Base-by-base conservation (phyloP, 1,140 invertebrate species). In the Drosophila santomea region DNA sequence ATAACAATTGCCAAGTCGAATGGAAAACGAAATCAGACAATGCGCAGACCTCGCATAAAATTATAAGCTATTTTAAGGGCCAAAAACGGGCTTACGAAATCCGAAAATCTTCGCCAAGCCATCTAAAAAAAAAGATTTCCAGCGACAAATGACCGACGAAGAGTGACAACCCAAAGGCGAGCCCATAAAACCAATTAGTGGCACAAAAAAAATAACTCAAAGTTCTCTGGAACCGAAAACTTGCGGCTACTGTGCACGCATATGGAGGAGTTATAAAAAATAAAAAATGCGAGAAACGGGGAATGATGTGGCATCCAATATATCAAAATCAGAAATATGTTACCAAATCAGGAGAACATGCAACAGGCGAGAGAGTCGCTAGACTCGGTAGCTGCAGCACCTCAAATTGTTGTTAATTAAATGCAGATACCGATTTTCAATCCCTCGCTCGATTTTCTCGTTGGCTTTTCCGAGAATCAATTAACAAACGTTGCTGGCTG, bases 401-500 rank as follows among this genome's bases (percentile, higher is more conserved):
- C 61, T 76, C 20, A 83, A 88, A 74, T 84, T 89, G 84, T 78
- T 84, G 84, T 78, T 89, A 83, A 89, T 89, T 89, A 89, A 89
- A 89, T 72, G 63, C 52, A 77, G 79, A 88, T 77, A 60, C 60
- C 20, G 39, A 32, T 25, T 25, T 32, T 63, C 41, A 52, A 36
- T 43, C 48, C 20, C 11, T 32, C 8, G 39, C 12, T 28, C 15
- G 17, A 45, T 35, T 52, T 38, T 23, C 23, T 57, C 32, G 39
- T 50, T 45, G 71, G 47, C 54, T 71, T 62, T 89, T 89, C 84
- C 74, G 43, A 68, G 84, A 89, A 89, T 89, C 84, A 89, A 89
- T 89, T 89, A 89, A 89, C 84, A 80, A 89, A 89, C 74, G 84
- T 89, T 89, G 80, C 84, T 89, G 73, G 80, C 84, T 89, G 84